Evolutionary conservation across 1,140 invertebrate species (phyloP), one percentile per base, ranked within the genome.

Genomic region (Tetragnatha versicolor): DNA sequence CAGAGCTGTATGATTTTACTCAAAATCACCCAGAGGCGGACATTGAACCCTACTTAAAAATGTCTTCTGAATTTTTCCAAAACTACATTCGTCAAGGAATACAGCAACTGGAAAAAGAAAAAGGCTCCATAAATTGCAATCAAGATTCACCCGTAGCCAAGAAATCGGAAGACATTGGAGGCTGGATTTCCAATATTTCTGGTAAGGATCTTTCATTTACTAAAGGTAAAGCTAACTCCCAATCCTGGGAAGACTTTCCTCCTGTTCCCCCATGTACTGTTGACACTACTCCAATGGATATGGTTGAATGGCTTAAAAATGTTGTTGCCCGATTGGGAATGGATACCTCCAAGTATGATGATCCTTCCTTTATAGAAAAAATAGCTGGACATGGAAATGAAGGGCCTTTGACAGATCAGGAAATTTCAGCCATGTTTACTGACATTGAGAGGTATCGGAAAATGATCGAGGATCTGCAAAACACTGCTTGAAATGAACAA

Each of bases 21-120:
- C 90, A 92, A 83, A 91, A 94, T 84, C 91, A 97, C 87, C 95
- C 95, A 0, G 93, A 96, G 81, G 93, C 94, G 22, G 94, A 97
- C 84, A 90, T 95, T n/a, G 92, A 94, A 85, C 93, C 93, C 35
- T 97, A 94, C 85, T 88, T 98, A 82, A 90, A 92, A 81, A 94
- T 93, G 82, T 93, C 93, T 0, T 95, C 94, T 55, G 91, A 93
- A 83, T 94, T 93, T 85, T 97, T 98, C 87, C 93, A 95, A 86
- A 92, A 94, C 82, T 98, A 95, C 84, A 95, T 98, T 82, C 92
- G 95, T 83, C 89, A 93, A 75, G 94, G 94, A 4, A 87, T 98
- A 42, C 90, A 91, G 66, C 91, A 92, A 76, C 94, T 97, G 5
- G 75, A 77, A 25, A 66, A 81, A 22, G 75, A 81, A 53, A 78